Evolutionary conservation across 2,888 invertebrate species (phyloP), one percentile per base, ranked within the genome.

Genomic region (Zygogramma bicolorata): DNA sequence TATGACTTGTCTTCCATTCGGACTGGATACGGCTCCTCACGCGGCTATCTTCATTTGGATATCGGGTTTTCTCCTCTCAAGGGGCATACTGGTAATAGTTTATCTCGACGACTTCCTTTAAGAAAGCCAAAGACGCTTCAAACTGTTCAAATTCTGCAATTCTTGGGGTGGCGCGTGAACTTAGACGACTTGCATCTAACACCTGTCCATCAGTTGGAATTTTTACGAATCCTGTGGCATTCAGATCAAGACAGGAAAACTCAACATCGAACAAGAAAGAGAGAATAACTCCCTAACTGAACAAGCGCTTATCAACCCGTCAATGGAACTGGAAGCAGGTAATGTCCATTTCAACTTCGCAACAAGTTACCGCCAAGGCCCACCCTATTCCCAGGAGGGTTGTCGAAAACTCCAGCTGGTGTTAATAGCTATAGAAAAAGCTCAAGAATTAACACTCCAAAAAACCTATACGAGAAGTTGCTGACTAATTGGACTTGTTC

Each of bases 41-140:
- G 72, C 80, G 2, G 61, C 73, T 6, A 27, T 81, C 0, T 65
- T 77, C 53, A 82, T 81, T 68, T 81, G 79, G 22, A n/a, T 80
- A 5, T 80, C 79, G 15, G 38, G 67, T 22, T 15, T 42, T 0
- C 71, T 81, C 0, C 46, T 79, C 42, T 3, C 53, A n/a, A 63
- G 22, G 63, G 76, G 75, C 0, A 73, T 81, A 13, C 68, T 78
- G 60, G 71, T 79, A 1, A 42, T 82, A 15, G 81, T 82, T 0
- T 83, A 81, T 46, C 68, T 81, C 2, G 80, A 82, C 81, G 80
- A 82, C 59, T 73, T 66, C 18, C 31, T 72, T 8, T 25, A 75
- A 3, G 72, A 66, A 25, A 59, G 72, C 38, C 72, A 76, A 58
- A 34, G n/a, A 25, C 27, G 25, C 6, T 10, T 15, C 25, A 58